Conservation (phyloP, 2,888 invertebrate genomes). For the Stictocephala bisonia region DNA sequence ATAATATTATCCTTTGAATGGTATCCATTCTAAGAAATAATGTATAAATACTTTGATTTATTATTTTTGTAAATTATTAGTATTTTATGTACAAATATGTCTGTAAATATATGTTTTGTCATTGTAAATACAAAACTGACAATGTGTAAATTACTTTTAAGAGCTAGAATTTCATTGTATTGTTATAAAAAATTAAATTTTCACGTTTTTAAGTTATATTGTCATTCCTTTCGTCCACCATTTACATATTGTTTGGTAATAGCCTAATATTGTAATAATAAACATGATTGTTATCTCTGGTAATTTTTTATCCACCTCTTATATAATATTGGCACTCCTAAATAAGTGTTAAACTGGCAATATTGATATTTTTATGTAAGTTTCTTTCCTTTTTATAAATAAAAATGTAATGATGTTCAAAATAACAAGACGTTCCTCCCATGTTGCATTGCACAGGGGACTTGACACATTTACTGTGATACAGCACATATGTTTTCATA, state of each 20-base stretch:
- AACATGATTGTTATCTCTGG: constrained; percentile 23
- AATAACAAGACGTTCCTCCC: too few species aligned
- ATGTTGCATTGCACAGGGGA: too few species aligned
- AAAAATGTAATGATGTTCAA: too few species aligned
- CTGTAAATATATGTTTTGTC: constrained; percentile 24
- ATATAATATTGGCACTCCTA: too few species aligned
- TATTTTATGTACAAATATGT: constrained; percentile 25
- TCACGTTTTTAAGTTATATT: constrained; percentile 39
- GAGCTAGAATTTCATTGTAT: constrained; percentile 21
- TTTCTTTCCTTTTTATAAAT: too few species aligned
- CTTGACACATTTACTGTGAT: too few species aligned
- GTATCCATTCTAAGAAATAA: constrained; percentile 28
- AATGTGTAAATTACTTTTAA: constrained; percentile 14
- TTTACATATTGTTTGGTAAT: constrained; percentile 33
- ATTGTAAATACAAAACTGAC: constrained; percentile 22
- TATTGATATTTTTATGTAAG: too few species aligned
- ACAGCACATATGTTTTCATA: too few species aligned
- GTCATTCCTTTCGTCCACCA: constrained; percentile 39
- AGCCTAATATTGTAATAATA: constrained; percentile 26
- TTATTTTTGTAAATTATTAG: constrained; percentile 42
- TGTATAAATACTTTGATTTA: constrained; percentile 29
- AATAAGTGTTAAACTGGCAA: too few species aligned
- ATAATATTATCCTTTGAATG: constrained; percentile 32
- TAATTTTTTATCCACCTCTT: neutral
- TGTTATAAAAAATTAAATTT: constrained; percentile 33